These are phyloP conservation scores for Sardina pilchardus DNA, from an alignment of 2,113 vertebrate genomes.

Conservation along the genomic window DNA sequence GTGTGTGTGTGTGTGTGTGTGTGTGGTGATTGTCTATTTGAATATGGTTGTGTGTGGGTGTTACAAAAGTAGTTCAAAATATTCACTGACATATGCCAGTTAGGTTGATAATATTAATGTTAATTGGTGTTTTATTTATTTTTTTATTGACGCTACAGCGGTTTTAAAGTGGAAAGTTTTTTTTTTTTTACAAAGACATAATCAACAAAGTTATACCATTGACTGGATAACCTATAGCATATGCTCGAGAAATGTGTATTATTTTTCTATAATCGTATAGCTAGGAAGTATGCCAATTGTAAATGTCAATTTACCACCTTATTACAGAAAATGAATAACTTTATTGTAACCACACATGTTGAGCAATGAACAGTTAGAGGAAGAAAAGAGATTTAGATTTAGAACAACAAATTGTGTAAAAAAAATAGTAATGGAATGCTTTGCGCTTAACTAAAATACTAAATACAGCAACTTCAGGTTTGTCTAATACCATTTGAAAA, in stretches of 20 bases:
- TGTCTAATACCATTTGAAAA: no score
- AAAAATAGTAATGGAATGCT: no score
- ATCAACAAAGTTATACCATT: neutral
- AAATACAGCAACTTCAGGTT: no score
- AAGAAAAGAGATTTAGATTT: no score
- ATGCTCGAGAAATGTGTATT: neutral
- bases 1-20: neutral
- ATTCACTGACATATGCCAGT: conserved; percentile 3
- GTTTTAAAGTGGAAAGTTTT: neutral
- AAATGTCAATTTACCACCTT: neutral
- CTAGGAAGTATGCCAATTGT: no score
- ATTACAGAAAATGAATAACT: neutral
- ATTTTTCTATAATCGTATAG: neutral
- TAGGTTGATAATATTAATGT: neutral
- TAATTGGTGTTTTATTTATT: neutral
- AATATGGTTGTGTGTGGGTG: neutral
- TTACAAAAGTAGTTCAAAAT: neutral
- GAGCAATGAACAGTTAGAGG: neutral
- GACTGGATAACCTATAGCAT: neutral
- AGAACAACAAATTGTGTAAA: no score
- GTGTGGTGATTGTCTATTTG: neutral
- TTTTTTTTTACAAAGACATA: neutral
- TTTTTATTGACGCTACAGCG: neutral
- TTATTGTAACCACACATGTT: no score
- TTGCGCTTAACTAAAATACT: no score